phyloP scores from a whole-genome alignment of 2,888 invertebrate genomes.

The Atethmia centrago region DNA sequence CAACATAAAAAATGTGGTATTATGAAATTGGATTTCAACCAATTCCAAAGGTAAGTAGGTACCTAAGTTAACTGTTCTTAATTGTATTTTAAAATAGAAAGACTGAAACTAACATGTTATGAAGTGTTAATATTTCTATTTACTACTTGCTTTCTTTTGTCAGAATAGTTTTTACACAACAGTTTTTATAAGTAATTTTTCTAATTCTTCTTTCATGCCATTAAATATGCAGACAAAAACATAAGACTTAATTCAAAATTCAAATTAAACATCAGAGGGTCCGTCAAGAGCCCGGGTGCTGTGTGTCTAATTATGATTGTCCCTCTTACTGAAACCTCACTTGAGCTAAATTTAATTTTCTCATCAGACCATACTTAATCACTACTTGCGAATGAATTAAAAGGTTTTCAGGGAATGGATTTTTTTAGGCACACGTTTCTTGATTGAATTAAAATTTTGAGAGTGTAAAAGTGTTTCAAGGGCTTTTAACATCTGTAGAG shows the following conservation, averaged over 20 bases:
- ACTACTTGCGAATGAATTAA: constrained; percentile 52
- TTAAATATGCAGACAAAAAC: background rate
- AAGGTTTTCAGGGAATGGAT: constrained; percentile 43
- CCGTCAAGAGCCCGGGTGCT: constrained; percentile 12
- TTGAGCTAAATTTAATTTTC: constrained; percentile 59
- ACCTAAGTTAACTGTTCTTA: background rate
- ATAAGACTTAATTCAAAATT: constrained; percentile 25
- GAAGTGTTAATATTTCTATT: background rate
- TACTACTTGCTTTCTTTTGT: background rate
- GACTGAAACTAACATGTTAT: background rate
- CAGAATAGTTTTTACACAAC: background rate
- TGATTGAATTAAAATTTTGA: constrained; percentile 24
- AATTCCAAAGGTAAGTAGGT: constrained; percentile 29
- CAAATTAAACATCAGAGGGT: constrained; percentile 37
- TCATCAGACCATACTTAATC: constrained; percentile 51
- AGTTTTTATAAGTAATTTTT: no score
- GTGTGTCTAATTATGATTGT: constrained; percentile 61
- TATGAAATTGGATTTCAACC: constrained; percentile 8
- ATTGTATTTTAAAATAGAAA: background rate
- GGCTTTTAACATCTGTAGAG: constrained; percentile 7
- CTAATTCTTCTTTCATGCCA: no score
- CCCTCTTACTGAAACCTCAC: constrained; percentile 45
- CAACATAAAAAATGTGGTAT: background rate
- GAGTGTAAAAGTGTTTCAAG: constrained; percentile 10
- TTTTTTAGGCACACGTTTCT: constrained; percentile 34